Base-by-base conservation (phyloP, 2,113 vertebrate genomes). In the Carassius auratus region DNA sequence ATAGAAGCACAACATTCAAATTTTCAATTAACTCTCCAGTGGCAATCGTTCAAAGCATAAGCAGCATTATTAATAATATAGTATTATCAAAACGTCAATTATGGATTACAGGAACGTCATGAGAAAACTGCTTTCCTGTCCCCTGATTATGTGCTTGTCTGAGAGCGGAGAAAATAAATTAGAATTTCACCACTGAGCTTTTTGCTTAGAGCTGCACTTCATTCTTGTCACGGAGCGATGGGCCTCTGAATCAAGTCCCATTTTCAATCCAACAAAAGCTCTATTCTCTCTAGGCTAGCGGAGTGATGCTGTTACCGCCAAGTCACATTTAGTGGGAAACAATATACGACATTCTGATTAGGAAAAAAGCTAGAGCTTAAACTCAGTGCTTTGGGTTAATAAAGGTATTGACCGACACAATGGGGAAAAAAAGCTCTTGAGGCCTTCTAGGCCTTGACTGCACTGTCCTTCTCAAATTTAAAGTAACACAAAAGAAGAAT, bases 221-320 rank as follows among this genome's bases (percentile, higher is more conserved):
- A 88, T 73, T 83, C 68, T n/a, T 59, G 68, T 77, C 81, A 84
- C 61, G 26, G 62, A 73, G 77, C 3, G 9, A 52, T 68, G 75
- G 12, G 66, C 8, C 74, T n/a, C 80, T 74, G 55, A 85, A 79
- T 74, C 55, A 52, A 78, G 14, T 48, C 26, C 52, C 14, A n/a
- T 76, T 64, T 82, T 78, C 59, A 77, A 30, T 19, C 71, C 52
- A 83, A 82, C 85, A 89, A 78, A 75, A 85, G 71, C 30, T 59
- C 23, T 17, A 77, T 79, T 88, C 84, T 82, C 52, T n/a, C 13
- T 66, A 30, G 36, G 33, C 57, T 23, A 57, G 14, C n/a, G 38
- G 38, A 57, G 77, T 81, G 75, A 79, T 78, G 79, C 74, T 74
- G 73, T 23, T 78, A 45, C 36, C 15, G 13, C 82, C 85, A 85